Conservation (phyloP, 2,888 invertebrate species). For the Drymonia ruficornis region DNA sequence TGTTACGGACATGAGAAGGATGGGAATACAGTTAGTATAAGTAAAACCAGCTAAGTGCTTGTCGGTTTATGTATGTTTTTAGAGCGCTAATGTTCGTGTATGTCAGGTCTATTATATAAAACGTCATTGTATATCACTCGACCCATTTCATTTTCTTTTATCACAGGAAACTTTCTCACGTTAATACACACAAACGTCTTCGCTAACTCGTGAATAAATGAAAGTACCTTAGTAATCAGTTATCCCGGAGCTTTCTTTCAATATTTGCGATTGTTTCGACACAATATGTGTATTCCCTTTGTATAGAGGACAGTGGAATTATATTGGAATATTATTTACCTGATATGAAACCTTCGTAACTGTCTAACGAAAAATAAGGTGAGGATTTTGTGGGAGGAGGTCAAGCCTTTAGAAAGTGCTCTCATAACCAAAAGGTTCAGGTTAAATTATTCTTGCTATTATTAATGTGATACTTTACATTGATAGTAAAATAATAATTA, state of each 20-base stretch:
- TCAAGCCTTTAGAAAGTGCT: too few relatives aligned
- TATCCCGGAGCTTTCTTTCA: conserved; percentile 2
- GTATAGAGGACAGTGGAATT: not conserved
- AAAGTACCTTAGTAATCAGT: conserved; percentile 14
- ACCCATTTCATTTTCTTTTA: conserved; percentile 24
- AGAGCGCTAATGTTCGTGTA: too few relatives aligned
- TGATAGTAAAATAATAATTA: too few relatives aligned
- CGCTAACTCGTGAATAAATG: conserved; percentile 26
- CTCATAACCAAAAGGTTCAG: too few relatives aligned
- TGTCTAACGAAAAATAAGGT: not conserved
- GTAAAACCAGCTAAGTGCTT: too few relatives aligned
- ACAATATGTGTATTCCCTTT: not conserved
- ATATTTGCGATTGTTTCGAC: conserved; percentile 9
- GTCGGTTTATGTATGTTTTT: too few relatives aligned
- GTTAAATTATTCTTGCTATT: too few relatives aligned
- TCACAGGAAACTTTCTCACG: conserved; percentile 25
- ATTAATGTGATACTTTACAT: too few relatives aligned
- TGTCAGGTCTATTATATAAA: too few relatives aligned
- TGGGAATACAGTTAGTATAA: too few relatives aligned
- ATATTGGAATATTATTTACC: not conserved
- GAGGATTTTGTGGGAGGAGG: too few relatives aligned
- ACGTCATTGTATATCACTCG: conserved; percentile 25
- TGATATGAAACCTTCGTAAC: not conserved
- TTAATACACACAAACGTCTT: conserved; percentile 16
- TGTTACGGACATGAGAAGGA: too few relatives aligned